A percentile compares a stretch with the other conserved stretches of the same genome.
Conservation (phyloP, 2,113 vertebrate species). For the Urocitellus parryii region DNA sequence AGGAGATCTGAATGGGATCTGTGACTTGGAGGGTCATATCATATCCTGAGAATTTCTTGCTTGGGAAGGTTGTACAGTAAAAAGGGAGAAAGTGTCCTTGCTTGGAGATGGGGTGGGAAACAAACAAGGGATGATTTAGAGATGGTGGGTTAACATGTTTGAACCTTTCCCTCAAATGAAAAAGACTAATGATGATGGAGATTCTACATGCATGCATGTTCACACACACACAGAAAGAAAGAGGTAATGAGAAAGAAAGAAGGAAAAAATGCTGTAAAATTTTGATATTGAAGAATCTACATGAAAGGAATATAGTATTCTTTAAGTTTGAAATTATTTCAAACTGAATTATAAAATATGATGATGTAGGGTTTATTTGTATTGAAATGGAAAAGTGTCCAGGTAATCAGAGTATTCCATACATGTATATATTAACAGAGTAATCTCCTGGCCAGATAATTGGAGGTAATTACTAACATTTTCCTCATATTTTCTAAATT, state of each 20-base stretch:
- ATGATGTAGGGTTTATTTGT: not conserved
- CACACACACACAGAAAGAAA: not conserved
- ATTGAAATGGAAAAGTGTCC: not conserved
- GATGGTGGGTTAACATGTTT: not conserved
- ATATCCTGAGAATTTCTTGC: not conserved
- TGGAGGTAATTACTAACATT: not conserved
- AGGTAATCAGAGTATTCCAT: not conserved
- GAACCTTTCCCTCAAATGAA: not conserved
- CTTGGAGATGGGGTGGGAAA: not conserved
- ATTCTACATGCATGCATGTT: not conserved
- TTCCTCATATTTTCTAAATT: not conserved
- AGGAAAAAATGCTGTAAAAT: not conserved
- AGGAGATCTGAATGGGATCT: not conserved
- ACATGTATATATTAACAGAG: not conserved
- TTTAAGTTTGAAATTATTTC: constrained; percentile 41
- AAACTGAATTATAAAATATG: not conserved
- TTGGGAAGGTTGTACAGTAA: not conserved
- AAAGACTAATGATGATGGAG: not conserved
- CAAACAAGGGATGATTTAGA: not conserved
- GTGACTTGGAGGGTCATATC: not conserved
- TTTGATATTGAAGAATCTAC: not conserved
- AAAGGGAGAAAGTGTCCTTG: not conserved
- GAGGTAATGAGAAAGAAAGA: not conserved
- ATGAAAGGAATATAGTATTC: not conserved
- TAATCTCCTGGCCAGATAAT: not conserved